Evolutionary conservation across 2,797 vertebrate genomes (phyloP), one percentile per base, ranked within the genome.

Genomic region (Channa striata): DNA sequence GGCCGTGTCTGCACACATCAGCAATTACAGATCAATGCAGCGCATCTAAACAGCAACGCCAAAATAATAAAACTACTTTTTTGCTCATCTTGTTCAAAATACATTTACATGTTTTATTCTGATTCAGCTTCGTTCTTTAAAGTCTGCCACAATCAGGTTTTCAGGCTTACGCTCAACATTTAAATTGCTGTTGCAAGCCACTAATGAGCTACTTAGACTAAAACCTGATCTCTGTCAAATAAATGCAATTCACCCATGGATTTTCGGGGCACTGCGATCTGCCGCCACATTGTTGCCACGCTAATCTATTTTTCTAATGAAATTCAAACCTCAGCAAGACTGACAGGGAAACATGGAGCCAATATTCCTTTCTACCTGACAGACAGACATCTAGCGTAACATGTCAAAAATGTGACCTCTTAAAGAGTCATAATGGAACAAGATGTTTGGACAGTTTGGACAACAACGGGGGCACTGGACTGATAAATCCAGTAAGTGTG

Each of bases 231-330:
- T 80, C 25, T 57, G 62, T 73, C 59, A 48, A 19, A 74, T 47
- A 68, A 83, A 76, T 69, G 61, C 14, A 70, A 21, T 75, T 63
- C 49, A 66, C 52, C 56, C 42, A 25, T 52, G 59, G 53, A 52
- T 42, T 42, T 42, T 63, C 6, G 21, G 71, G 11, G 14, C 42
- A 25, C 63, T 59, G 62, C 70, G 85, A 79, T 74, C 36, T 16
- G 33, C 67, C 48, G n/a, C 47, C 48, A 39, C 66, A 60, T 70
- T 48, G 60, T 50, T 57, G 60, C 60, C 43, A 44, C 74, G 39
- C 65, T 84, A 78, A 85, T 77, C 50, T 67, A 30, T 59, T 72
- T 79, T 75, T 82, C 74, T 77, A 80, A 79, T 71, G 72, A 82
- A 82, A 52, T 43, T 12, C 59, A 65, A 36, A 64, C 43, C 52